These are phyloP conservation scores for Noctilio leporinus DNA, from an alignment of 2,113 vertebrate species.

Conservation along the genomic window DNA sequence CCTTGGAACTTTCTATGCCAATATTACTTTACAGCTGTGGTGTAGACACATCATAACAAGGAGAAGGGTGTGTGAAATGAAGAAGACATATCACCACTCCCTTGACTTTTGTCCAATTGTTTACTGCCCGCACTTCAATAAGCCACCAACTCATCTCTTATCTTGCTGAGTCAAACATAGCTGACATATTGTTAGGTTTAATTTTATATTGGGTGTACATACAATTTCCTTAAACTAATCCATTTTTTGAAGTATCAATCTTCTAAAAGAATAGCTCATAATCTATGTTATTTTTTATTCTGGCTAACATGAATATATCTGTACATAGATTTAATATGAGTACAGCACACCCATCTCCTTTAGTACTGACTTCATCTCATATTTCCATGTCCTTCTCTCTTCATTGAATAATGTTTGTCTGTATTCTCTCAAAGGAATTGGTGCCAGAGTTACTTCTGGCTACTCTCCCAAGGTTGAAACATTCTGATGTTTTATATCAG, in stretches of 20 bases:
- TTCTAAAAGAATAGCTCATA: background rate
- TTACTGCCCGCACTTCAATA: background rate
- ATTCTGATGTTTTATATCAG: background rate
- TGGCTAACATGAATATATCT: background rate
- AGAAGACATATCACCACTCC: background rate
- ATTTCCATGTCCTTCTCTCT: background rate
- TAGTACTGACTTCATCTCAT: background rate
- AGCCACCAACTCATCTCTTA: background rate
- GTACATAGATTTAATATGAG: background rate
- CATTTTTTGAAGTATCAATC: background rate
- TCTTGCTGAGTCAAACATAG: background rate
- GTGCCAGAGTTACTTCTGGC: slow-evolving; percentile 2
- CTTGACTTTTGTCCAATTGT: background rate
- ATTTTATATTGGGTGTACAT: background rate
- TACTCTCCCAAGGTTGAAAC: background rate
- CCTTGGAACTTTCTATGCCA: background rate
- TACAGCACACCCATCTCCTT: background rate
- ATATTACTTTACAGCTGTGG: background rate
- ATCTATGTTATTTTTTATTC: background rate
- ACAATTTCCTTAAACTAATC: background rate
- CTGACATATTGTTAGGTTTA: background rate
- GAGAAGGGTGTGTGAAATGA: background rate
- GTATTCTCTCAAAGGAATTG: background rate
- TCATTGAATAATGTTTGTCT: background rate
- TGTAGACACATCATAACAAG: background rate